Evolutionary conservation across 2,797 vertebrate genomes (phyloP).

Genomic region (Enteromius radiatus): DNA sequence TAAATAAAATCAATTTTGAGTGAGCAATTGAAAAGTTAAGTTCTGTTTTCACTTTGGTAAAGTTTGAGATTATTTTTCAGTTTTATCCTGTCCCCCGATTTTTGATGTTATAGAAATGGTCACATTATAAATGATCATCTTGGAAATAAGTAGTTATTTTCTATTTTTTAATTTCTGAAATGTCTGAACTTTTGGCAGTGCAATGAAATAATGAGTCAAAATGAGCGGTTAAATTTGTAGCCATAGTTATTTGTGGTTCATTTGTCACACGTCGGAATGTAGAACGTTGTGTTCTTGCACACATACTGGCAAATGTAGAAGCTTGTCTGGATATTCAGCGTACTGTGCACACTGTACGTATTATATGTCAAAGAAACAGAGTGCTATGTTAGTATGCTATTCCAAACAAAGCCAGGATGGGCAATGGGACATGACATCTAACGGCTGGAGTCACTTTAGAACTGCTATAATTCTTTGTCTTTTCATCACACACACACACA

Average conservation of each 20-base stretch:
- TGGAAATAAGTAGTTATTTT: not conserved
- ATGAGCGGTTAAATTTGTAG: not conserved
- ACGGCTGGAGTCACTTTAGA: slow-evolving; percentile 9
- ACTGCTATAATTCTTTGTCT: slow-evolving; percentile 14
- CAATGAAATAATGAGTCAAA: not conserved
- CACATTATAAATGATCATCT: not conserved
- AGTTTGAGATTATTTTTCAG: not conserved
- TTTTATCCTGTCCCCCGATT: not conserved
- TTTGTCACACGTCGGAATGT: not conserved
- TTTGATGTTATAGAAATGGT: not conserved
- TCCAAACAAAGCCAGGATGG: not conserved
- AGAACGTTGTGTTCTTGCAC: not conserved
- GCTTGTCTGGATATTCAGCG: not conserved
- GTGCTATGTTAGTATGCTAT: not conserved
- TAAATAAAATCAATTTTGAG: not conserved
- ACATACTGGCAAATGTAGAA: not conserved
- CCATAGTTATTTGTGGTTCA: not conserved
- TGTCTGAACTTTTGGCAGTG: not conserved
- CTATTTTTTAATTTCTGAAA: slow-evolving; percentile 1
- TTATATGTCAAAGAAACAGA: not conserved
- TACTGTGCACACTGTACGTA: not conserved
- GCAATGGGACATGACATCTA: slow-evolving; percentile 15
- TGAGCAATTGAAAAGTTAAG: not conserved
- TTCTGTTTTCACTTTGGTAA: no score
- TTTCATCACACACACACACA: slow-evolving; percentile 29